Evolutionary conservation across 1,140 invertebrate genomes (phyloP).

Genomic region (Eriosoma lanigerum): DNA sequence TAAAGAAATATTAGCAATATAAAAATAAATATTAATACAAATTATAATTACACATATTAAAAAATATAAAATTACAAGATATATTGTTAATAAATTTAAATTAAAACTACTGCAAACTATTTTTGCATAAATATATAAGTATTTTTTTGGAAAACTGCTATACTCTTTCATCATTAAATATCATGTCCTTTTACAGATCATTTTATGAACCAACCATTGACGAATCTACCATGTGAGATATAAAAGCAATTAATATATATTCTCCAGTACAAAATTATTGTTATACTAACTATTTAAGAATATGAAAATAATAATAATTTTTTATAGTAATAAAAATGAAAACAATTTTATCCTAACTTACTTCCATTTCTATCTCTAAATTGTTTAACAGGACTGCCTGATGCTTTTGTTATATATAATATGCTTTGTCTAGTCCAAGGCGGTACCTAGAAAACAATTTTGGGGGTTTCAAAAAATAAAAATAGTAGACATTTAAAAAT

Average conservation of each 20-base stretch:
- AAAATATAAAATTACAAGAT: background rate
- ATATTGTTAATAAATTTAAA: slow-evolving; percentile 14
- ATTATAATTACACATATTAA: background rate
- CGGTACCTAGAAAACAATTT: no score
- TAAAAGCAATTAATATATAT: slow-evolving; percentile 89
- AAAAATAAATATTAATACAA: background rate
- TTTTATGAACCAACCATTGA: slow-evolving; percentile 97
- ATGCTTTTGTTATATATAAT: slow-evolving; percentile 55
- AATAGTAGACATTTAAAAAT: no score
- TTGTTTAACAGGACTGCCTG: slow-evolving; percentile 53
- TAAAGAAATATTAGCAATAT: background rate
- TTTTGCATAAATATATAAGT: slow-evolving; percentile 90
- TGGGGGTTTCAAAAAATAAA: no score
- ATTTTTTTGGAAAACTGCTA: slow-evolving; percentile 90
- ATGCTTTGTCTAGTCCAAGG: slow-evolving; percentile 70
- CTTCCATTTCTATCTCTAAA: slow-evolving; percentile 71
- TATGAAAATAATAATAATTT: slow-evolving; percentile 38
- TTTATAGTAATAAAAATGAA: slow-evolving; percentile 13
- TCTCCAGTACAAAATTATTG: slow-evolving; percentile 62
- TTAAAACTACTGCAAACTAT: slow-evolving; percentile 52
- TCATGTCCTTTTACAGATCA: slow-evolving; percentile 89
- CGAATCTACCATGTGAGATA: slow-evolving; percentile 97
- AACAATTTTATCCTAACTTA: slow-evolving; percentile 60
- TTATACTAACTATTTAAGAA: background rate
- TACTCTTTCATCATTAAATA: slow-evolving; percentile 99